Evolutionary conservation across 2,797 vertebrate species (phyloP), one percentile per base, ranked within the genome.

Genomic region (Paramormyrops hopkinsi): DNA sequence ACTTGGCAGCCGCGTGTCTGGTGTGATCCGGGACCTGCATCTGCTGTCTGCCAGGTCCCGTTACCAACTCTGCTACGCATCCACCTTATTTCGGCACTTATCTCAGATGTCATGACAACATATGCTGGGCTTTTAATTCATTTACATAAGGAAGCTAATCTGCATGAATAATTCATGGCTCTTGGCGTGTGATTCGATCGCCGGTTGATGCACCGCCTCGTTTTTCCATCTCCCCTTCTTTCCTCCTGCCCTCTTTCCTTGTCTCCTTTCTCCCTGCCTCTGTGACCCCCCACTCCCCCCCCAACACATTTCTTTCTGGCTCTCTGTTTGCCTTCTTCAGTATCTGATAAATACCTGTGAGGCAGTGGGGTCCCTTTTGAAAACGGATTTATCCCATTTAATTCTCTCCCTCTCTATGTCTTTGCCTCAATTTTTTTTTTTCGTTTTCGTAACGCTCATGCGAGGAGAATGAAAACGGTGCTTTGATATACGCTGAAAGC

Each of bases 71-170:
- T 79, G 69, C 89, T 48, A 88, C 90, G 90, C 91, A 89, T 86
- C 88, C 93, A 90, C 92, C 93, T 93, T 93, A 93, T 94, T 93
- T 94, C 93, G 93, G 93, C 91, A 37, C 90, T 92, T 90, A 92
- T 96, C 89, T 88, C 85, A 92, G 95, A 95, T 93, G 93, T 93
- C 92, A 93, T 91, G 93, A 93, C 95, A 96, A 94, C 96, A 96
- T 95, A 96, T 97, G 96, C 94, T 95, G 92, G 94, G 93, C 93
- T 95, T 94, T 93, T 93, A 94, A 93, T 95, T 95, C 90, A 95
- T 96, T 97, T 96, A 91, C 96, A 96, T 96, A 95, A 96, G 96
- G 95, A 96, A 92, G 94, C 93, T 96, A 96, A 96, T 97, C 95
- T 94, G 93, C 94, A 95, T 97, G 95, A 97, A 97, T 97, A 96